Evolutionary conservation across 2,113 vertebrate species (phyloP).

Genomic region (Stigmatopora argus): DNA sequence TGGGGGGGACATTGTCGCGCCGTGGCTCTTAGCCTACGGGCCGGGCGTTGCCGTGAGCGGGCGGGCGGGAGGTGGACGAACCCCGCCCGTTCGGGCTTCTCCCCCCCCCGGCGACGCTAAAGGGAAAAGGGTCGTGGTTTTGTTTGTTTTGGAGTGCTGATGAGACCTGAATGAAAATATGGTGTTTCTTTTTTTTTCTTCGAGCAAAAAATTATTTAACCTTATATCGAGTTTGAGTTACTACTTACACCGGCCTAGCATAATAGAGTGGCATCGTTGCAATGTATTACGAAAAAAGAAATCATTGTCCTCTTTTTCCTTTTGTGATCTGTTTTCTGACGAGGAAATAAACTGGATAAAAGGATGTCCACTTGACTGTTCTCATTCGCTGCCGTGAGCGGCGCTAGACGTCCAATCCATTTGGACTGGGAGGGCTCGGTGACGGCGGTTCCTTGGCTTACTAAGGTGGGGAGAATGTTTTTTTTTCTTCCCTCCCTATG

Average conservation of each 20-base stretch:
- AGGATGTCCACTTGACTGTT: conserved; percentile 54
- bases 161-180: conserved; percentile 74
- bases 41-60: background rate
- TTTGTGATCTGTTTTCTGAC: conserved; percentile 76
- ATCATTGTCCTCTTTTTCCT: conserved; percentile 61
- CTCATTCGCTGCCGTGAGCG: background rate
- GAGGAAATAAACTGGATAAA: conserved; percentile 90
- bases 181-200: conserved; percentile 75
- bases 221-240: conserved; percentile 93
- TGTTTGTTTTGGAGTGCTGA: conserved; percentile 72
- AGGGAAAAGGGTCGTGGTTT: conserved; percentile 29
- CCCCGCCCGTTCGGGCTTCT: background rate
- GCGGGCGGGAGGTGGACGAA: background rate
- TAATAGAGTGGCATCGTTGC: conserved; percentile 85
- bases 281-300: conserved; percentile 77
- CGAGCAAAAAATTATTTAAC: conserved; percentile 94
- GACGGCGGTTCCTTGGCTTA: too few relatives aligned
- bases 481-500: background rate
- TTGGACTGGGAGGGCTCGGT: too few relatives aligned
- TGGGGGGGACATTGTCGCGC: conserved; percentile 5
- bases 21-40: background rate
- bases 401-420: too few relatives aligned
- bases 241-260: conserved; percentile 91
- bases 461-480: too few relatives aligned
- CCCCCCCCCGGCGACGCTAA: background rate